These are phyloP conservation scores for Amniataba percoides DNA, from an alignment of 2,797 vertebrate species.

Conservation along the genomic window DNA sequence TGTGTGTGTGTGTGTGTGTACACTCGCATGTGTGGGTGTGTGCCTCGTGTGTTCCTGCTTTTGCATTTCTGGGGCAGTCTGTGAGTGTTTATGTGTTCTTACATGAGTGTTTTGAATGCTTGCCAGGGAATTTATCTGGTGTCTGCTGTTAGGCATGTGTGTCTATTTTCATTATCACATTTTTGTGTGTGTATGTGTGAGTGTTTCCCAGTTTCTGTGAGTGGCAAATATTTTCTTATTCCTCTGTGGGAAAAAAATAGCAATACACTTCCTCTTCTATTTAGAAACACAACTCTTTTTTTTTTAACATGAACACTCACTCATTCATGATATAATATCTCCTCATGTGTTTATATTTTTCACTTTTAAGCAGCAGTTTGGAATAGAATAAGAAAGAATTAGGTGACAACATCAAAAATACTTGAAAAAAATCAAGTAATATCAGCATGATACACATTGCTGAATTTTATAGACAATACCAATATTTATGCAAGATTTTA, in stretches of 20 bases:
- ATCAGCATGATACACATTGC: not conserved
- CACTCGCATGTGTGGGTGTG: conserved; percentile 60
- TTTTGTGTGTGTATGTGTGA: conserved; percentile 30
- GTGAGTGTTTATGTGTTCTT: conserved; percentile 60
- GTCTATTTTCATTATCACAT: conserved; percentile 62
- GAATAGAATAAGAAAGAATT: not conserved
- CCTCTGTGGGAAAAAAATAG: conserved; percentile 28
- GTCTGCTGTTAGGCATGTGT: conserved; percentile 66
- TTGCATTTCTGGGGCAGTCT: conserved; percentile 25
- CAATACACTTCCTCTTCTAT: conserved; percentile 12
- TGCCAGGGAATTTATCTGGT: conserved; percentile 75
- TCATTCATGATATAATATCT: conserved; percentile 22
- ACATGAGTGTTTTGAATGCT: conserved; percentile 71
- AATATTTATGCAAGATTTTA: not conserved
- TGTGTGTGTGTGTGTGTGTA: conserved; percentile 65
- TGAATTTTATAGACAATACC: not conserved
- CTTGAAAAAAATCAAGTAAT: not conserved
- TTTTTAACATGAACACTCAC: conserved; percentile 22
- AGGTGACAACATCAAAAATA: not conserved
- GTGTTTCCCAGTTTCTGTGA: conserved; percentile 41
- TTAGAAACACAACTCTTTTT: conserved; percentile 41
- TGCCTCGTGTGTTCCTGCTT: conserved; percentile 69
- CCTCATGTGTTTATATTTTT: conserved; percentile 10
- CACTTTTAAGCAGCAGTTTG: not conserved
- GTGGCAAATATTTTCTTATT: conserved; percentile 64